phyloP scores from a whole-genome alignment of 2,888 invertebrate genomes.

The Cryptosula pallasiana region DNA sequence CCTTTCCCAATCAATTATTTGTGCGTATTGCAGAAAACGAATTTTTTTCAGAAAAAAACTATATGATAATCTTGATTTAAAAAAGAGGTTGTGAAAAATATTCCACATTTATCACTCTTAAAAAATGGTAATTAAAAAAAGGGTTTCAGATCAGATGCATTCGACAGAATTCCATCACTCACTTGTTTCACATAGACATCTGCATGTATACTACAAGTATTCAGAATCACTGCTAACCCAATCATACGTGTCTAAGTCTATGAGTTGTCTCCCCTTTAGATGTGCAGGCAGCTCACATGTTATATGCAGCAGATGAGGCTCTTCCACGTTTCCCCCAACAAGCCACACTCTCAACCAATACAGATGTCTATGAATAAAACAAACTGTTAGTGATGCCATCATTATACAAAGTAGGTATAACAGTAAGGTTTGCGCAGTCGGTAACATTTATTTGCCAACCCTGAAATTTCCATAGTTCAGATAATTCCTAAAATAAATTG shows the following conservation, averaged over 20 bases:
- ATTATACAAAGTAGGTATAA: no score
- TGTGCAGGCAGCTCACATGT: not conserved
- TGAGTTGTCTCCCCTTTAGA: constrained; percentile 21
- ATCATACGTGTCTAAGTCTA: constrained; percentile 12
- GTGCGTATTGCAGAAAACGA: not conserved
- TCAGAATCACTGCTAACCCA: constrained; percentile 12
- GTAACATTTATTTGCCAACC: no score
- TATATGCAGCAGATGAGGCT: not conserved
- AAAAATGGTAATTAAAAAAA: not conserved
- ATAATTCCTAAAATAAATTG: no score
- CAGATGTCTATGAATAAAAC: not conserved
- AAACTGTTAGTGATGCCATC: no score
- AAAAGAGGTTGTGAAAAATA: not conserved
- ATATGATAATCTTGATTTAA: not conserved
- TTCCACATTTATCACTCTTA: not conserved
- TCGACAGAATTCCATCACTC: not conserved
- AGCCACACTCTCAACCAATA: constrained; percentile 20
- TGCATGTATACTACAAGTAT: not conserved
- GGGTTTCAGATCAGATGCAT: not conserved
- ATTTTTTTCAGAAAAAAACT: not conserved
- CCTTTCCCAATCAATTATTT: no score
- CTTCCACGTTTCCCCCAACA: not conserved
- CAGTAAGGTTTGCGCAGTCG: no score
- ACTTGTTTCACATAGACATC: not conserved
- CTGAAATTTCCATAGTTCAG: no score